A percentile compares a stretch with the other conserved stretches of the same genome.
Evolutionary conservation across 2,888 invertebrate species (phyloP).

Genomic region (Nudaria mundana): DNA sequence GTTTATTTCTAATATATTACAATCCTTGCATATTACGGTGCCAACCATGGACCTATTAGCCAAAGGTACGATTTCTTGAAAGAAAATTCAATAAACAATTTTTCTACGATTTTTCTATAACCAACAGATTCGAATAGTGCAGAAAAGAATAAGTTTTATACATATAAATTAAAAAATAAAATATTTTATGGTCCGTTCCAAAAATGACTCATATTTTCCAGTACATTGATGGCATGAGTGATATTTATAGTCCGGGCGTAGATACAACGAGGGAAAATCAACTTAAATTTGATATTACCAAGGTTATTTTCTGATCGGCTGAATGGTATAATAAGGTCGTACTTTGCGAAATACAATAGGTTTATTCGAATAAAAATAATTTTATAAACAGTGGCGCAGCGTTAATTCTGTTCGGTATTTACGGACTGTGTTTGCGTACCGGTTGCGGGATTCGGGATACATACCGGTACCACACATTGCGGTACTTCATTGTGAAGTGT

Average conservation of each 20-base stretch:
- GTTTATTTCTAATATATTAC: no score
- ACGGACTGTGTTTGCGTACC: constrained; percentile 24
- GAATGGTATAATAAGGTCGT: constrained; percentile 13
- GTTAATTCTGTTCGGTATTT: constrained; percentile 29
- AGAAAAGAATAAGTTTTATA: not conserved
- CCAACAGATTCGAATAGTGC: no score
- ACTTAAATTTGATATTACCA: not conserved
- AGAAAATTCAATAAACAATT: no score
- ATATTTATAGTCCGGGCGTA: constrained; percentile 23
- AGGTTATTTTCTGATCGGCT: constrained; percentile 3
- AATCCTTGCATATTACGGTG: no score
- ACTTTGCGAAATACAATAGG: constrained; percentile 15
- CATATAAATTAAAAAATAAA: constrained; percentile 1
- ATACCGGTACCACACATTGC: constrained; percentile 20
- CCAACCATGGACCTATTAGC: no score
- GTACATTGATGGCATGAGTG: constrained; percentile 27
- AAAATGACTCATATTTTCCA: constrained; percentile 29
- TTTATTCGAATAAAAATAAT: constrained; percentile 33
- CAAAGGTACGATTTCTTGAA: no score
- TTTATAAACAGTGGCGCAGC: constrained; percentile 20
- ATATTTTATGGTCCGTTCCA: constrained; percentile 8
- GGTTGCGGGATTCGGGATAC: constrained; percentile 18
- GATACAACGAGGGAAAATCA: constrained; percentile 5
- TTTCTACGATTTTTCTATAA: no score
- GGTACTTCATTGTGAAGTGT: constrained; percentile 19